Evolutionary conservation across 2,888 invertebrate genomes (phyloP), one percentile per base, ranked within the genome.

Genomic region (Campopleginae sp.): DNA sequence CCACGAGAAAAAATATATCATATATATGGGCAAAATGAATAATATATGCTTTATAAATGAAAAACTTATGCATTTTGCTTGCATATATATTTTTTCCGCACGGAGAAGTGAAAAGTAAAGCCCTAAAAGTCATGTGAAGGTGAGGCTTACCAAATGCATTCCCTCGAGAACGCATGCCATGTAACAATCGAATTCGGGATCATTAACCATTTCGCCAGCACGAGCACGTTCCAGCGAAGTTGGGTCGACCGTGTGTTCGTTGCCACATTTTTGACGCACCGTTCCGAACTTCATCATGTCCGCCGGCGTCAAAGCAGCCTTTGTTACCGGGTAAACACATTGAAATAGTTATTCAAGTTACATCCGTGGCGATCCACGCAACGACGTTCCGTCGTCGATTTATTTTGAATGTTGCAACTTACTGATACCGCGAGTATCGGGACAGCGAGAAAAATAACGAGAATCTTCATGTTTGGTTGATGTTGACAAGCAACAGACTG

Each of bases 91-190:
- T n/a, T n/a, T n/a, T n/a, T n/a, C n/a, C n/a, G n/a, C n/a, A n/a
- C n/a, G n/a, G n/a, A n/a, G n/a, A n/a, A n/a, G n/a, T n/a, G n/a
- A 38, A 38, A 38, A 38, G 38, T 38, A 7, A 38, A 2, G 38
- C 0, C 8, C 38, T 38, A 10, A 38, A 38, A 38, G 38, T 5
- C 38, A 8, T 38, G 38, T 10, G 10, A 10, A 38, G 17, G 1
- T 12, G 14, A 46, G 54, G 51, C 82, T 86, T 58, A 88, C 88
- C 5, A 88, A 23, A 51, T 79, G 31, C 42, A 85, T 58, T 68
- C 71, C 81, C 63, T 87, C 61, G 23, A 88, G 78, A n/a, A 87
- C 10, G 70, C 88, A 88, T 10, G 84, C 87, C 14, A 72, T 23
- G 65, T 74, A 83, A 48, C 88, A 88, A 68, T 87, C 51, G 58